Conservation (phyloP, 2,888 invertebrate species). For the Hanleya hanleyi region DNA sequence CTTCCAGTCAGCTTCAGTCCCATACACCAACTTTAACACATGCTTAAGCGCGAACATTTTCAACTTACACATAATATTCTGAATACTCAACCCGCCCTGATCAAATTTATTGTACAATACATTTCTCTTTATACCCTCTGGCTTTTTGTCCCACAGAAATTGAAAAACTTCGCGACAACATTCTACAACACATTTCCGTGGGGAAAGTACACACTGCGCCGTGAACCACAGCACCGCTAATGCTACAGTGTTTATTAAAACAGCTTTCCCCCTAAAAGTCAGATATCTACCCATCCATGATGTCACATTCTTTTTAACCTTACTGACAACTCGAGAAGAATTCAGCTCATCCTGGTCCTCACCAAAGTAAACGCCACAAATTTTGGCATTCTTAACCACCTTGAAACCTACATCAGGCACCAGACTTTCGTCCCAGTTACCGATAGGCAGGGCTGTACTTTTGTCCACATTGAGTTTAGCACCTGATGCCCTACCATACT, state of each 20-base stretch:
- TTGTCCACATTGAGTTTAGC: slow-evolving; percentile 1
- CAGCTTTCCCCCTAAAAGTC: not conserved
- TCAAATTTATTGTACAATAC: not conserved
- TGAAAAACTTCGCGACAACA: not conserved
- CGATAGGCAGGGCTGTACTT: not conserved
- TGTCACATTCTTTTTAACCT: not conserved
- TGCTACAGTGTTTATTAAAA: not conserved
- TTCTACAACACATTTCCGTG: not conserved
- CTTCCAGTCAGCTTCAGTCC: not conserved
- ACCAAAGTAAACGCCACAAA: not conserved
- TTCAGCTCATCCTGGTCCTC: not conserved
- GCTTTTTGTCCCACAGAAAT: not conserved
- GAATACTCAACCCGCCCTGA: not conserved
- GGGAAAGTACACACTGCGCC: not conserved
- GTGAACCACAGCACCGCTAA: not conserved
- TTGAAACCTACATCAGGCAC: slow-evolving; percentile 18
- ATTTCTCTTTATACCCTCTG: not conserved
- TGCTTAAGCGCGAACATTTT: not conserved
- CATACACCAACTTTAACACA: not conserved
- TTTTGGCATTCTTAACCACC: not conserved
- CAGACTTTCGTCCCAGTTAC: not conserved
- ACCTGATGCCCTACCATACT: not conserved
- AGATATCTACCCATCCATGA: not conserved
- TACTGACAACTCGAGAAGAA: not conserved
- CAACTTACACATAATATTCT: not conserved